Base-by-base conservation (phyloP, 2,797 vertebrate genomes). In the Scyliorhinus canicula region DNA sequence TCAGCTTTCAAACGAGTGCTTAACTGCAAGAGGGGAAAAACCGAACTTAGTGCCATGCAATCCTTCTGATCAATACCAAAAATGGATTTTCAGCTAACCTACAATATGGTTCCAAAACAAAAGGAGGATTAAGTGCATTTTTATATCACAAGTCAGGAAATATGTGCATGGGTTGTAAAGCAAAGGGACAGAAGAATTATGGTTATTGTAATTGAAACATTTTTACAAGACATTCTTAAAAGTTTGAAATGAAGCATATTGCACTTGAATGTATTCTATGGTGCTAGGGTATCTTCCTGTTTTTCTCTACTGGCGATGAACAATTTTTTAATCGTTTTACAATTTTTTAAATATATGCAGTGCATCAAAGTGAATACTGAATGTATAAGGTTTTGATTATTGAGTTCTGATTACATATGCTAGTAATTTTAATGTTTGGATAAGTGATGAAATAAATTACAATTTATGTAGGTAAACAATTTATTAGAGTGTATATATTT, bases 61-160 rank as follows among this genome's bases (percentile, higher is more conserved):
- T 96, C 97, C 98, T 94, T 97, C 97, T n/a, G 99, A 99, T 97
- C 96, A 95, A 96, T 98, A 97, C 97, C 99, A 99, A 96, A 98
- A 98, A 96, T 99, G 99, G 99, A 96, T 97, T 95, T 99, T 99
- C 96, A 95, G 97, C 96, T 98, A 97, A 98, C 67, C 21, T 19
- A 97, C 96, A 97, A 90, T 96, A 44, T 95, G 95, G 52, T 93
- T 96, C 95, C 95, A 96, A 69, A 96, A 95, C 71, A 95, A 74
- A 95, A 96, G 96, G 95, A 95, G 96, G 96, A 60, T 95, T 95
- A 16, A 88, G 60, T 95, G 95, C 95, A 95, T 95, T 95, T 95
- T 95, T 96, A 95, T 96, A 93, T 96, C 95, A 96, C 96, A 96
- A 97, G 96, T 97, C 96, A 96, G 96, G 97, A 96, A 95, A 96